A percentile compares a stretch with the other conserved stretches of the same genome.
Conservation (phyloP, 2,888 invertebrate species). For the Horisme vitalbata region DNA sequence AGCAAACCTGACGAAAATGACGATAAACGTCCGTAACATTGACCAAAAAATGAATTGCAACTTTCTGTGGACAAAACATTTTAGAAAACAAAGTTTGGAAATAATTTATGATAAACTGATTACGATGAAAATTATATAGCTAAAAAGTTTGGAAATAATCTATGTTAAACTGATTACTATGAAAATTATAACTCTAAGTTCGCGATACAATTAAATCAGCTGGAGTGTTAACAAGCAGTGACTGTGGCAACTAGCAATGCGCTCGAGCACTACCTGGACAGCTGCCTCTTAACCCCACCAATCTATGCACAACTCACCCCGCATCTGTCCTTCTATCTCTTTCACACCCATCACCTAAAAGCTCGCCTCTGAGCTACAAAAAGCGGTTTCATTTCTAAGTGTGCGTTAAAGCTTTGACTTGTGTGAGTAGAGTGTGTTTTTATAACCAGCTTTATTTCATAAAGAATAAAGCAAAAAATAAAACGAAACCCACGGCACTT, state of each 20-base stretch:
- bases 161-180: constrained; percentile 3
- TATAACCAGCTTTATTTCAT: constrained; percentile 70
- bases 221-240: constrained; percentile 76
- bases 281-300: constrained; percentile 76
- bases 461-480: constrained; percentile 59
- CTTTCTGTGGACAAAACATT: too few species aligned
- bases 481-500: constrained; percentile 59
- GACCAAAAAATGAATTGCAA: too few species aligned
- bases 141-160: not conserved
- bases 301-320: constrained; percentile 63
- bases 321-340: constrained; percentile 66
- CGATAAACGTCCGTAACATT: too few species aligned
- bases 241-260: constrained; percentile 70
- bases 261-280: constrained; percentile 78
- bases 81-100: too few species aligned
- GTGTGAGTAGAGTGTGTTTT: constrained; percentile 74
- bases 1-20: too few species aligned
- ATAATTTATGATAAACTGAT: too few species aligned
- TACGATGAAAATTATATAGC: too few species aligned
- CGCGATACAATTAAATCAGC: constrained; percentile 68
- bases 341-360: constrained; percentile 64
- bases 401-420: constrained; percentile 46
- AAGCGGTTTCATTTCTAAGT: constrained; percentile 74
- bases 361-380: constrained; percentile 71
- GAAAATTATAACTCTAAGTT: constrained; percentile 44